Percentiles rank a stretch among this genome's conserved stretches.
Evolutionary conservation across 2,113 vertebrate genomes (phyloP).

Genomic region (Monopterus albus): DNA sequence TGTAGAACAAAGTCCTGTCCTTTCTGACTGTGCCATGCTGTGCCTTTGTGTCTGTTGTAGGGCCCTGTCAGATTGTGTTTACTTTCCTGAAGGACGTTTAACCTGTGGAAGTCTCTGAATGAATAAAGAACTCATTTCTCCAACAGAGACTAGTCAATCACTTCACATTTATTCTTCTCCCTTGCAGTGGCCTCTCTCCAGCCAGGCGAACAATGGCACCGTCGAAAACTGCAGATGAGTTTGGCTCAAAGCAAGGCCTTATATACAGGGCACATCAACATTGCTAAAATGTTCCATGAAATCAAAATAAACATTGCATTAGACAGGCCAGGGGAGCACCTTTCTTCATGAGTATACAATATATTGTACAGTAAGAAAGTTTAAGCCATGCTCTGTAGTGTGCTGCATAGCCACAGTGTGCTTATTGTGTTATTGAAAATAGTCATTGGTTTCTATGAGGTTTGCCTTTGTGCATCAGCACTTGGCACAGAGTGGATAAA

Average conservation of each 20-base stretch:
- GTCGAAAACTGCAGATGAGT: conserved; percentile 72
- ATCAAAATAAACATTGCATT: conserved; percentile 58
- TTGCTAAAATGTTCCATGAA: conserved; percentile 63
- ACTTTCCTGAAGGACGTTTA: conserved; percentile 80
- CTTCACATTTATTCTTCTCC: conserved; percentile 76
- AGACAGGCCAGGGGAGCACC: not conserved
- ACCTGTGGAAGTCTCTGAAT: conserved; percentile 72
- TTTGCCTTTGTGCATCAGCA: conserved; percentile 48
- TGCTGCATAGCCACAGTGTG: conserved; percentile 12
- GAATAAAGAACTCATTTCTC: conserved; percentile 75
- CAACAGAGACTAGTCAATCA: conserved; percentile 80
- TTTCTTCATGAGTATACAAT: conserved; percentile 18
- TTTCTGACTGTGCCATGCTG: conserved; percentile 59
- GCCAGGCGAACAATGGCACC: conserved; percentile 72
- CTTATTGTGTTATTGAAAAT: conserved; percentile 13
- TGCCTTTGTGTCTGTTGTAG: conserved; percentile 52
- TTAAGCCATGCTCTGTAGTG: not conserved
- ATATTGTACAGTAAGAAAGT: conserved; percentile 24
- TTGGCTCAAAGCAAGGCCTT: conserved; percentile 69
- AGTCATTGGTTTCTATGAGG: conserved; percentile 19
- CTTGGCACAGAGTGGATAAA: conserved; percentile 62
- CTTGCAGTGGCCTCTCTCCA: conserved; percentile 72
- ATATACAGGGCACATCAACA: conserved; percentile 59
- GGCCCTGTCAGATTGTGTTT: conserved; percentile 75
- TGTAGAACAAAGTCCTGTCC: conserved; percentile 42